Base-by-base conservation (phyloP, 2,888 invertebrate genomes). In the Campopleginae sp. region DNA sequence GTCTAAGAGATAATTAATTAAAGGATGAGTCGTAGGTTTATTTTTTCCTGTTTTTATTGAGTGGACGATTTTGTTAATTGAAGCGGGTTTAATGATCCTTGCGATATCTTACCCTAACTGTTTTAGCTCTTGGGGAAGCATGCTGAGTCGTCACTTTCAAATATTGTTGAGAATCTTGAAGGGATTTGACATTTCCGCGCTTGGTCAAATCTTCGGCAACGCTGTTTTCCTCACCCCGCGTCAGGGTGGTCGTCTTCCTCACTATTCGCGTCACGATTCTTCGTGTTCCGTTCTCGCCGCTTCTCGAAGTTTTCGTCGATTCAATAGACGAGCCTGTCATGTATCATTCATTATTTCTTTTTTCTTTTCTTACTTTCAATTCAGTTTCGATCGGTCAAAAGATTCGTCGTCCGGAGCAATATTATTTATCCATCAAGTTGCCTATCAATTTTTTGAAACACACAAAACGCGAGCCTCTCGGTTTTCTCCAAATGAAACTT, bases 201-300 rank as follows among this genome's bases (percentile, higher is more conserved):
- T 95, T 95, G 72, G 95, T 94, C 89, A 97, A 93, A 92, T 97
- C 96, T 91, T 98, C 97, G 51, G 96, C 95, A 42, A 95, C 95
- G 86, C 96, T 95, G 89, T 96, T 96, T 93, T 98, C 98, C 93
- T 98, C 98, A 58, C 98, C 98, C 19, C 98, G 95, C 86, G 97
- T 97, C 88, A 98, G 93, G 2, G 98, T 98, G 48, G 98, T 98
- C 89, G 98, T 97, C 94, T 98, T 98, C 86, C 97, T 95, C 75
- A 98, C 96, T 87, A 98, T 97, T 92, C 97, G 96, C 63, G 98
- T 97, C 38, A 98, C 98, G 88, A 98, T 97, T 88, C 97, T 96
- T 86, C 97, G 95, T 92, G 96, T 96, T 54, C 98, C 97, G 92
- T 96, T 96, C 88, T 97, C 96, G 83, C 96, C 96, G 92, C 96